Conservation (phyloP, 1,140 invertebrate genomes). For the Brachionus koreanus region DNA sequence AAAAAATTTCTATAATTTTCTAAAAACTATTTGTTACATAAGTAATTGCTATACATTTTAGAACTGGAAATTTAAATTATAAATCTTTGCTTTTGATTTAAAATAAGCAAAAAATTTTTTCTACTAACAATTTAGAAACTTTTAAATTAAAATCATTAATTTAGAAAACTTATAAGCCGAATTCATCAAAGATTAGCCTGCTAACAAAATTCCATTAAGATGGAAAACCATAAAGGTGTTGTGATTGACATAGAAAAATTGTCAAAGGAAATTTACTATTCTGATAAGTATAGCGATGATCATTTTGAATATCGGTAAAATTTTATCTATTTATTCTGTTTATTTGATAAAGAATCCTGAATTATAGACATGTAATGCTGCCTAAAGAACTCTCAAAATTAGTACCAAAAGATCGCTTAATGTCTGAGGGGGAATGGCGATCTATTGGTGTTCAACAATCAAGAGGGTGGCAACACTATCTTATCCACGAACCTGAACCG, state of each 20-base stretch:
- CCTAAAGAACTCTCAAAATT: conserved; percentile 77
- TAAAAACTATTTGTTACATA: neutral
- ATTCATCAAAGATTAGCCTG: neutral
- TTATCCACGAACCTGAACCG: conserved; percentile 75
- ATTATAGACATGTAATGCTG: conserved; percentile 68
- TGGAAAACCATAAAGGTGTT: conserved; percentile 29
- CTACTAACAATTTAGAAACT: neutral
- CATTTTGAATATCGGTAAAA: conserved; percentile 18
- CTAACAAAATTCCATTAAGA: neutral
- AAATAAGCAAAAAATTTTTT: neutral
- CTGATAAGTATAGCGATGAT: conserved; percentile 31
- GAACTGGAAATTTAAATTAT: neutral
- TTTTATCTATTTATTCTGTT: neutral
- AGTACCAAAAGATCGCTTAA: conserved; percentile 82
- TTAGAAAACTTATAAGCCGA: neutral
- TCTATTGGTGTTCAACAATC: conserved; percentile 90
- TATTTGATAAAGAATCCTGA: neutral
- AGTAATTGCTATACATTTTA: neutral
- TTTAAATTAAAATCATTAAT: neutral
- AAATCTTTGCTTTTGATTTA: neutral
- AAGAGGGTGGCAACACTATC: conserved; percentile 90
- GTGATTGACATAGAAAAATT: conserved; percentile 37
- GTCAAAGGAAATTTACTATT: conserved; percentile 38
- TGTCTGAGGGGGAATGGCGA: conserved; percentile 91
- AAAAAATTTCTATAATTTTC: neutral